phyloP scores from a whole-genome alignment of 2,888 invertebrate species.

The Dilophus febrilis region DNA sequence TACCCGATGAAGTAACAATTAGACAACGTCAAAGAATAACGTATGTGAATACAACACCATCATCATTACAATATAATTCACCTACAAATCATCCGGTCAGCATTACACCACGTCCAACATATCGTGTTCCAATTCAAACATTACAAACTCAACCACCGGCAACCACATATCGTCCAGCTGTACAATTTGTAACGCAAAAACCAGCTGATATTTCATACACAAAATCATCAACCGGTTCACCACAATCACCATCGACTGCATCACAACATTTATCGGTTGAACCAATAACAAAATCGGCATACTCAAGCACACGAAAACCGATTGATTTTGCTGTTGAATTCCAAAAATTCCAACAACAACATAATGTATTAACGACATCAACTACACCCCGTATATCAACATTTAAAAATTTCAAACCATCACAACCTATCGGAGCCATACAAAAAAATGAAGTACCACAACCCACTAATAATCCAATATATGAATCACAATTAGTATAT shows the following conservation, averaged over 20 bases:
- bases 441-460: conserved; percentile 23
- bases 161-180: conserved; percentile 48
- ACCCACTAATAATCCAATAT: conserved; percentile 41
- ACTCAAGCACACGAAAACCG: conserved; percentile 10
- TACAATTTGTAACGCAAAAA: conserved; percentile 41
- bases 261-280: conserved; percentile 12
- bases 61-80: conserved; percentile 19
- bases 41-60: conserved; percentile 34
- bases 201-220: conserved; percentile 25
- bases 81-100: conserved; percentile 34
- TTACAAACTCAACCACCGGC: conserved; percentile 38
- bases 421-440: conserved; percentile 14
- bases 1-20: conserved; percentile 10
- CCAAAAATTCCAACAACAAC: conserved; percentile 52
- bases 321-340: conserved; percentile 60
- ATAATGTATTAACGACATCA: conserved; percentile 39
- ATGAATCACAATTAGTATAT: conserved; percentile 59
- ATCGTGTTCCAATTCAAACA: conserved; percentile 29
- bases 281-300: conserved; percentile 1
- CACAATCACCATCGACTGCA: conserved; percentile 23
- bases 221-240: conserved; percentile 15
- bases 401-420: conserved; percentile 19
- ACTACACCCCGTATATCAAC: conserved; percentile 12
- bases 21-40: conserved; percentile 26
- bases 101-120: conserved; percentile 42